Base-by-base conservation (phyloP, 2,797 vertebrate species). In the Gymnoscopelus braueri region DNA sequence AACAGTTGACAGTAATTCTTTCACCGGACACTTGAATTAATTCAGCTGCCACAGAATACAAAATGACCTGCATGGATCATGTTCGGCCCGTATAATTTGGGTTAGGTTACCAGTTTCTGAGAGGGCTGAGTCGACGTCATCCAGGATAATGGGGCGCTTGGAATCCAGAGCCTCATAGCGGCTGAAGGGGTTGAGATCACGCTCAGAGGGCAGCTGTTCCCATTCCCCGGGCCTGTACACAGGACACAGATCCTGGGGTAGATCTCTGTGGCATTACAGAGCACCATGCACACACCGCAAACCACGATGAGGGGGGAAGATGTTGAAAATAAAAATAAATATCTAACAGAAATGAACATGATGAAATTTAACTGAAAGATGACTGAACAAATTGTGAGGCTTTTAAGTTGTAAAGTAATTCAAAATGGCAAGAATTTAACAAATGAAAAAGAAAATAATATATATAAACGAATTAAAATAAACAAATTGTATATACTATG, bases 211-310 rank as follows among this genome's bases (percentile, higher is more conserved):
- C 49, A 98, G 94, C 85, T 98, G 96, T 88, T 97, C 98, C 98
- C 97, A 99, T 88, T 98, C 97, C 77, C 96, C 96, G 55, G 98
- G 98, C 97, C 98, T 99, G 96, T 99, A 99, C 93, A 99, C 95
- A 94, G 98, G 98, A 97, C 97, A 99, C 93, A 99, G 97, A 98
- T 98, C 96, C 96, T 95, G 96, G 93, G 97, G 95, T 96, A 95
- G 95, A 89, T 99, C 98, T 93, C 98, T 99, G 95, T 90, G 82
- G 84, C 60, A 75, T 72, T 78, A 94, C 11, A 60, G 67, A 75
- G 69, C 67, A 77, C 67, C 81, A 83, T 75, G 87, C 65, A 89
- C 19, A 69, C 71, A 26, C 63, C 65, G 52, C 66, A 84, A 75
- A 84, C 67, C 51, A 74, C 64, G 81, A 94, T 92, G 60, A 92